A percentile compares a stretch with the other conserved stretches of the same genome.
Evolutionary conservation across 1,140 invertebrate species (phyloP).

Genomic region (Meloidogyne hapla): DNA sequence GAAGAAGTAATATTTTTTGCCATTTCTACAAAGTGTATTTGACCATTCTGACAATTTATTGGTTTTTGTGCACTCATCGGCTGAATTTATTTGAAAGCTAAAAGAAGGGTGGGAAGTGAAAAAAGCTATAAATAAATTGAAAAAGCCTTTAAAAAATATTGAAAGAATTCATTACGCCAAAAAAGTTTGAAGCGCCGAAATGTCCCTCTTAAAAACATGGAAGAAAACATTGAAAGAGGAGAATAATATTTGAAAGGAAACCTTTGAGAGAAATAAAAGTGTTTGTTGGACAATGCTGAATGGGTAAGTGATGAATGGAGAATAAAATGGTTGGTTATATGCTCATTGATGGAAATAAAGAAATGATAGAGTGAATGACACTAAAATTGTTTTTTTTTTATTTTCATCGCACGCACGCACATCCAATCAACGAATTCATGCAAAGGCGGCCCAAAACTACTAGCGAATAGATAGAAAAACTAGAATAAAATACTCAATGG

Average conservation of each 20-base stretch:
- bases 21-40: background rate
- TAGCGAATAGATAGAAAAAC: background rate
- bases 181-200: background rate
- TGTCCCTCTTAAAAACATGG: background rate
- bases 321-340: background rate
- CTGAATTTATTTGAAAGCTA: background rate
- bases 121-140: background rate
- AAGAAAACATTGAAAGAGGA: background rate
- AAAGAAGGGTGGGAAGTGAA: background rate
- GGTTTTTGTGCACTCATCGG: background rate
- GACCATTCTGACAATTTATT: constrained; percentile 3
- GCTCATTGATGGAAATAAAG: background rate
- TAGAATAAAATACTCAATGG: background rate
- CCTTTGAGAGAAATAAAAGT: background rate
- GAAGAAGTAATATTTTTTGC: background rate
- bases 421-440: constrained; percentile 1
- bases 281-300: background rate
- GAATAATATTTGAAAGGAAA: background rate
- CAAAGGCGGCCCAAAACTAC: background rate
- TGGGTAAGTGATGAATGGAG: background rate
- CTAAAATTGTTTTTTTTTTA: background rate
- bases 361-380: background rate
- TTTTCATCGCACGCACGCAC: background rate
- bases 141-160: background rate
- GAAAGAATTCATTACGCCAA: background rate